Evolutionary conservation across 2,888 invertebrate genomes (phyloP), one percentile per base, ranked within the genome.

Genomic region (Acronicta alni): DNA sequence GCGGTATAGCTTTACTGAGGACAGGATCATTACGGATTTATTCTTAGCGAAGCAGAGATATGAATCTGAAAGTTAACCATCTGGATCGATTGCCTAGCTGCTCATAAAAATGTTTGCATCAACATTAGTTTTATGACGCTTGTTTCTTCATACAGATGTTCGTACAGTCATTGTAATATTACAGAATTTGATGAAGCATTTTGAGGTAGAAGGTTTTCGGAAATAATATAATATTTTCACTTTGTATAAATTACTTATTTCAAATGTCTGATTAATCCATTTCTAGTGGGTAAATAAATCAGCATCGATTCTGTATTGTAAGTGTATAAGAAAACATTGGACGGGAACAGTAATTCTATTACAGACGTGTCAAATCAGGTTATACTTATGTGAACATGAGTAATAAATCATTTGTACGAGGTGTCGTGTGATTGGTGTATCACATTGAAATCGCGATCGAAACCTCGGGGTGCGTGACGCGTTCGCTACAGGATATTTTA

Each of bases 401-500:
- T 49, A 30, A 76, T 76, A 74, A 77, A 77, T 77, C 77, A 75
- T 55, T 45, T 42, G 65, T 65, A 74, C 67, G 76, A 67, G 70
- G 77, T 76, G 75, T 67, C 72, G 56, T 70, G 72, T 80, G 79
- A 83, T 82, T 81, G 79, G 75, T 79, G 76, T 83, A 83, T 83
- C 80, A 80, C 79, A 80, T 79, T 80, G 81, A 80, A 85, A 84
- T 84, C 82, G 77, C 78, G 84, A 82, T 83, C 75, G 81, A 85
- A 85, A 75, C 67, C 79, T 77, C 51, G 61, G 68, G 72, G 81
- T 82, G 86, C 87, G 87, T 89, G 88, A 89, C 89, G 86, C 83
- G 82, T 84, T 83, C 78, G 79, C 76, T 74, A 79, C 79, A 85
- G 84, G 84, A 91, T 90, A 89, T 92, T 88, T 91, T 91, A 90